Base-by-base conservation (phyloP, 2,113 vertebrate species). In the Xyliphius kryptos region DNA sequence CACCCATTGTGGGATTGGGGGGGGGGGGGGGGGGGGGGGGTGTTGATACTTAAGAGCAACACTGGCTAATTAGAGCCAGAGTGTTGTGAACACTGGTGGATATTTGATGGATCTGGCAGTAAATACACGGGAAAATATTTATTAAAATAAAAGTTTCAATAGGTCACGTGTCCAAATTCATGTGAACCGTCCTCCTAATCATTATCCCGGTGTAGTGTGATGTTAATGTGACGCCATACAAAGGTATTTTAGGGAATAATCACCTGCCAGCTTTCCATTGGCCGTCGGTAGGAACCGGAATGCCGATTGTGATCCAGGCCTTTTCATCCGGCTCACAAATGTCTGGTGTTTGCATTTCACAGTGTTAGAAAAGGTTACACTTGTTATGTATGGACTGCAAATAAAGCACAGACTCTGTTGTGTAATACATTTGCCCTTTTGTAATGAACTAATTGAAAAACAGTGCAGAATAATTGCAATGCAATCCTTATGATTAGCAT, bases 381-480 rank as follows among this genome's bases (percentile, higher is more conserved):
- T 67, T 14, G 41, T 66, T 48, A 65, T 41, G 46, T n/a, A 50
- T 22, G 40, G 46, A n/a, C 26, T 32, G n/a, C 32, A 44, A 32
- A n/a, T 58, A 20, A 51, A 32, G 15, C n/a, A 50, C 15, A 58
- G 7, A 9, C 36, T 43, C 10, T 14, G 11, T 11, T 9, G 22
- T 15, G 9, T 17, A 43, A 22, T 50, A 22, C 10, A 16, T n/a
- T 10, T 16, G 11, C 17, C n/a, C 20, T 41, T 51, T 58, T 32
- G 50, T 32, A 26, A 43, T 11, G 43, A 32, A 4, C 5, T 36
- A 43, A 54, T 36, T 63, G 17, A 51, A 22, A 54, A 9, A 36
- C 51, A 15, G 36, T 49, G 38, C 41, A 22, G 20, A 4, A 5
- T 46, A 10, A 44, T 55, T 20, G 32, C 6, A 36, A 15, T n/a